Evolutionary conservation across 92 coral and sea anemone genomes (phyloP).

Genomic region (Anthopleura xanthogrammica): DNA sequence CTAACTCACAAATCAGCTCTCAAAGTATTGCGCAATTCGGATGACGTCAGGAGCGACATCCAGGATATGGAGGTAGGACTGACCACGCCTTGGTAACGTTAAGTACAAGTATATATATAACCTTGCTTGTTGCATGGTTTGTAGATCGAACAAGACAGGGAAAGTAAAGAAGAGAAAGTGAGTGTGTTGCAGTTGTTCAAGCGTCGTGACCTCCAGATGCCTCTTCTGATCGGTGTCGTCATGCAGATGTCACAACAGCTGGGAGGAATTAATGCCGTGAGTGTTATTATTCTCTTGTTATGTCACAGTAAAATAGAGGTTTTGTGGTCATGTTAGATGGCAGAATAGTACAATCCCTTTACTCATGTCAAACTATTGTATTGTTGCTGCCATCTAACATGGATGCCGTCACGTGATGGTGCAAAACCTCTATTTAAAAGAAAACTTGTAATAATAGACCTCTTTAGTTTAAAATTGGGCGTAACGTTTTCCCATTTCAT

Average conservation of each 20-base stretch:
- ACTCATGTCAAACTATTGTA: no score
- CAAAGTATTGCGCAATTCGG: slow-evolving; percentile 58
- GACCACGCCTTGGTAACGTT: background rate
- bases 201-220: slow-evolving; percentile 64
- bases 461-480: no score
- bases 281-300: background rate
- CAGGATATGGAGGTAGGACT: slow-evolving; percentile 85
- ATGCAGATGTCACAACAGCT: slow-evolving; percentile 89
- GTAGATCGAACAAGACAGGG: slow-evolving; percentile 82
- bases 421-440: no score
- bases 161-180: slow-evolving; percentile 50
- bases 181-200: slow-evolving; percentile 58
- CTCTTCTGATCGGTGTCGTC: slow-evolving; percentile 75
- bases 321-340: background rate
- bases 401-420: no score
- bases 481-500: no score
- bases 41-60: slow-evolving; percentile 66
- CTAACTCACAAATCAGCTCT: slow-evolving; percentile 48
- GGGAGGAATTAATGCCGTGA: slow-evolving; percentile 94
- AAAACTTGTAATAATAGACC: no score
- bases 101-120: background rate
- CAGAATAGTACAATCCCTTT: no score
- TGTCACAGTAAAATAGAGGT: no score
- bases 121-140: background rate
- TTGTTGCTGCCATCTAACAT: no score